Conservation (phyloP, 1,140 invertebrate genomes). For the Drosophila littoralis region DNA sequence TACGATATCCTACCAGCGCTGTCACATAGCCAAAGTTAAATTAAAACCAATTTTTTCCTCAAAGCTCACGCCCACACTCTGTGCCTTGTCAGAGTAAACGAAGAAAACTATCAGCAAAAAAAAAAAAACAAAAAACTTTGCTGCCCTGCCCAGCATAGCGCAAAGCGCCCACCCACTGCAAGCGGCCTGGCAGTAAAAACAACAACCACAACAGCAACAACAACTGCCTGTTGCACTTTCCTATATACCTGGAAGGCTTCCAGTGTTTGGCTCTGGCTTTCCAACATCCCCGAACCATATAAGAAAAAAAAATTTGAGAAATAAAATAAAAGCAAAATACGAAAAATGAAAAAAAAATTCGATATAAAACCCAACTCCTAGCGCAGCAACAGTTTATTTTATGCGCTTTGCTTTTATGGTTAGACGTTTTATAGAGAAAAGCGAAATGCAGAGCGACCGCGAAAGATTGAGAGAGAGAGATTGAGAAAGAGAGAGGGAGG, state of each 20-base stretch:
- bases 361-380: slow-evolving; percentile 47
- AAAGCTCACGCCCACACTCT: not conserved
- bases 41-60: slow-evolving; percentile 72
- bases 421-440: slow-evolving; percentile 19
- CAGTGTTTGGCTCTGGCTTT: slow-evolving; percentile 39
- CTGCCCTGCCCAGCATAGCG: slow-evolving; percentile 11
- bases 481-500: not conserved
- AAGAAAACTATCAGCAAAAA: slow-evolving; percentile 41
- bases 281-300: slow-evolving; percentile 49
- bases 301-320: slow-evolving; percentile 47
- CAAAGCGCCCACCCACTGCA: slow-evolving; percentile 31
- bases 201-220: slow-evolving; percentile 49
- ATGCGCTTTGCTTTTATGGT: slow-evolving; percentile 44
- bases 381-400: slow-evolving; percentile 77
- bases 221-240: slow-evolving; percentile 78
- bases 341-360: slow-evolving; percentile 57
- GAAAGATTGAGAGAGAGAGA: slow-evolving; percentile 10
- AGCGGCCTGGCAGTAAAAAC: slow-evolving; percentile 2
- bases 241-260: slow-evolving; percentile 57
- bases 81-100: slow-evolving; percentile 9
- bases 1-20: slow-evolving; percentile 21
- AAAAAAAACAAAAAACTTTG: slow-evolving; percentile 37
- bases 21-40: slow-evolving; percentile 69
- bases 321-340: slow-evolving; percentile 59
- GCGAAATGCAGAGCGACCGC: slow-evolving; percentile 11